phyloP scores from a whole-genome alignment of 2,113 vertebrate genomes.

The Phylloscopus trochilus region DNA sequence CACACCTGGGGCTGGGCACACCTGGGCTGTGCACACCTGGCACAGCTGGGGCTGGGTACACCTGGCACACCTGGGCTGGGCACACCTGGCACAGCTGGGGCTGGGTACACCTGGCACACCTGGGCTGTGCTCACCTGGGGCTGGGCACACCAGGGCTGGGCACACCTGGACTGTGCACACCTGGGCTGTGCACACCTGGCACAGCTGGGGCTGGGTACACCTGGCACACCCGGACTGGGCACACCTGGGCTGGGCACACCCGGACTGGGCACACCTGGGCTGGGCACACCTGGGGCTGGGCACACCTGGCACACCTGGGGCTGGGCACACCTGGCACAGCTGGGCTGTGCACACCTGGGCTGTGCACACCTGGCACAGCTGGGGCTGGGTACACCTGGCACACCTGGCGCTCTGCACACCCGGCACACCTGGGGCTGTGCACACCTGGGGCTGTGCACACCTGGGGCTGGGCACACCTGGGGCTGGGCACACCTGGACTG shows the following conservation, averaged over 20 bases:
- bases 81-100: too few relatives aligned
- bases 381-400: too few relatives aligned
- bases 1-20: background rate
- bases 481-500: background rate
- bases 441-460: too few relatives aligned
- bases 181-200: background rate
- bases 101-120: background rate
- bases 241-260: background rate
- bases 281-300: fast-evolving
- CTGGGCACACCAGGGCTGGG: too few relatives aligned
- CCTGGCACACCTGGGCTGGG: background rate
- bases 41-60: too few relatives aligned
- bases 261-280: background rate
- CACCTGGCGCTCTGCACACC: background rate
- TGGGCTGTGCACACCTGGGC: background rate
- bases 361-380: background rate
- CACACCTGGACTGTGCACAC: background rate
- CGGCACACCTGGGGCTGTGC: background rate
- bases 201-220: too few relatives aligned
- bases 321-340: background rate
- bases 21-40: background rate
- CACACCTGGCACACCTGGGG: too few relatives aligned
- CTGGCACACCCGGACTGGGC: too few relatives aligned
- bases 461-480: background rate
- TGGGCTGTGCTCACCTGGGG: background rate